A percentile compares a stretch with the other conserved stretches of the same genome.
Conservation (phyloP, 2,888 invertebrate species). For the Phyto melanocephala region DNA sequence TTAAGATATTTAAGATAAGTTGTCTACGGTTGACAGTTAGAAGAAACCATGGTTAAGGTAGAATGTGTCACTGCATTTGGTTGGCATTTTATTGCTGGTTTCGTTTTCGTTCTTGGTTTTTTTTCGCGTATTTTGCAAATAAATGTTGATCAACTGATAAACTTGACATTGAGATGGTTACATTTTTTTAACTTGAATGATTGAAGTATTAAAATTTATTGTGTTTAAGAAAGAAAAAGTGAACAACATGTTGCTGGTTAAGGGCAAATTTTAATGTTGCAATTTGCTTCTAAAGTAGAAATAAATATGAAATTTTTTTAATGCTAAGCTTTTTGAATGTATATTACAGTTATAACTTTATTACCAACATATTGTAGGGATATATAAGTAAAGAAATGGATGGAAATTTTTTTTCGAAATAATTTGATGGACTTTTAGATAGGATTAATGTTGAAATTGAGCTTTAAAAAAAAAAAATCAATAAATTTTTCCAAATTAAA, state of each 20-base stretch:
- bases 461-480: too few relatives aligned
- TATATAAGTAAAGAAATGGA: too few relatives aligned
- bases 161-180: slow-evolving; percentile 54
- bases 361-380: too few relatives aligned
- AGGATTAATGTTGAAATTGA: too few relatives aligned
- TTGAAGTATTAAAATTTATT: background rate
- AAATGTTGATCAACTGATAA: slow-evolving; percentile 43
- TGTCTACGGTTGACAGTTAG: slow-evolving; percentile 49
- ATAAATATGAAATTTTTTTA: too few relatives aligned
- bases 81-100: slow-evolving; percentile 52
- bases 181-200: background rate
- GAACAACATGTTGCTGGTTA: background rate
- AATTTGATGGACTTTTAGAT: too few relatives aligned
- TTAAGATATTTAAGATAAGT: slow-evolving; percentile 57
- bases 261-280: background rate
- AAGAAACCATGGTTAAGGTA: slow-evolving; percentile 52
- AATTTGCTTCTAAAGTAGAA: too few relatives aligned
- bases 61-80: slow-evolving; percentile 37
- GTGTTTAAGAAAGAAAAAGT: background rate
- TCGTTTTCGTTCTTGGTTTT: background rate
- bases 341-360: too few relatives aligned
- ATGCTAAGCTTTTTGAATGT: too few relatives aligned
- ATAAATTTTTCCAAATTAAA: too few relatives aligned
- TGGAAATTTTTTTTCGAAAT: too few relatives aligned
- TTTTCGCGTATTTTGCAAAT: background rate